Evolutionary conservation across 2,888 invertebrate species (phyloP).

Genomic region (Drosophila nigricruria): DNA sequence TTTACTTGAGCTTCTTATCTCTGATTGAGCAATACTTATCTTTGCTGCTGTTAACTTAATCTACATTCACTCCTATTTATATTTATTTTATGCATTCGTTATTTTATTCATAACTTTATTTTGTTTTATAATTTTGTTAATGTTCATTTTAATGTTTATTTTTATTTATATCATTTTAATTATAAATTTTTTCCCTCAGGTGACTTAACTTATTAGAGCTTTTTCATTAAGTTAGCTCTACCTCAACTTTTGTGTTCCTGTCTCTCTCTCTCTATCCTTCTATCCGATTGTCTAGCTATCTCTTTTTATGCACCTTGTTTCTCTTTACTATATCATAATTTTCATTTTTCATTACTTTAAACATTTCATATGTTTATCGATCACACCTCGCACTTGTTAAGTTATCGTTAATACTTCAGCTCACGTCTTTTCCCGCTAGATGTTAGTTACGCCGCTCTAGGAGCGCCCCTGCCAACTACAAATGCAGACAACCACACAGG

Average conservation of each 20-base stretch:
- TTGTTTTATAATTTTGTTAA: neutral
- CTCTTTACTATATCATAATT: too few species aligned
- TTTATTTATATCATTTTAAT: neutral
- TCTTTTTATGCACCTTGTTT: too few species aligned
- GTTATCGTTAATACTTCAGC: slow-evolving; percentile 10
- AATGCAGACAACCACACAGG: slow-evolving; percentile 38
- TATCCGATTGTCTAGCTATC: too few species aligned
- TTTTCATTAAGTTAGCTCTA: too few species aligned
- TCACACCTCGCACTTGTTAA: slow-evolving; percentile 46
- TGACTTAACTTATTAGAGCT: neutral
- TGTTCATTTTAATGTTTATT: neutral
- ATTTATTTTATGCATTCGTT: neutral
- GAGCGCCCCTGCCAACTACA: slow-evolving; percentile 19
- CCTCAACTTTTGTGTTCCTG: too few species aligned
- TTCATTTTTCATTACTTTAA: too few species aligned
- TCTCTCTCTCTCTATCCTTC: too few species aligned
- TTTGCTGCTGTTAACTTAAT: neutral
- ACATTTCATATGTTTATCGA: slow-evolving; percentile 16
- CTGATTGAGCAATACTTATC: neutral
- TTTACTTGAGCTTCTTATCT: slow-evolving; percentile 8
- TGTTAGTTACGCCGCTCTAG: slow-evolving; percentile 7
- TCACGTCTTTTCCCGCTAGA: slow-evolving; percentile 4
- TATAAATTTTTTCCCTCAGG: neutral
- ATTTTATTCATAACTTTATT: neutral
- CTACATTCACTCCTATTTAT: neutral